These are phyloP conservation scores for Trichomalopsis sarcophagae DNA, from an alignment of 1,140 invertebrate genomes.

Conservation along the genomic window DNA sequence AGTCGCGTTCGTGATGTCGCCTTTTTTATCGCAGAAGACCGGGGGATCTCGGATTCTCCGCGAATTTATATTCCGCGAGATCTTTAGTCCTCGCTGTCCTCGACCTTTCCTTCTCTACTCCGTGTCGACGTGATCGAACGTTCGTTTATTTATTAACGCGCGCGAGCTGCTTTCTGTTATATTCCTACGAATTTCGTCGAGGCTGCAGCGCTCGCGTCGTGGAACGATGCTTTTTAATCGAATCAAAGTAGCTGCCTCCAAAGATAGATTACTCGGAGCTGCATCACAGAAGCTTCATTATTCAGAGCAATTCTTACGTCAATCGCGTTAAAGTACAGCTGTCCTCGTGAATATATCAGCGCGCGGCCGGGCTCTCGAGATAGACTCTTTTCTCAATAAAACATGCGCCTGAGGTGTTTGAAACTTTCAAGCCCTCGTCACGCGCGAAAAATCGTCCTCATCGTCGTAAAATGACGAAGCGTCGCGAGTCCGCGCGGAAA, in stretches of 20 bases:
- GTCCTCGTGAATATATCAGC: not conserved
- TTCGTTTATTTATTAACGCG: too few species aligned
- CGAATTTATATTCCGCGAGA: not conserved
- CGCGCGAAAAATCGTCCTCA: too few species aligned
- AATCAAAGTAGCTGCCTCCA: not conserved
- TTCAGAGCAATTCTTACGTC: not conserved
- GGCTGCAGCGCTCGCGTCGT: not conserved
- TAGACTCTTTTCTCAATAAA: not conserved
- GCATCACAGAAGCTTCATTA: not conserved
- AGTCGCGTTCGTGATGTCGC: not conserved
- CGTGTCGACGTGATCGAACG: too few species aligned
- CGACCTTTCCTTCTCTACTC: not conserved
- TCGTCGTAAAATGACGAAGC: too few species aligned
- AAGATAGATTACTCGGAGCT: not conserved
- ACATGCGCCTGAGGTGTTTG: not conserved
- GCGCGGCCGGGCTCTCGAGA: not conserved
- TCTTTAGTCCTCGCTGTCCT: conserved; percentile 32
- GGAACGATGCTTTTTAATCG: not conserved
- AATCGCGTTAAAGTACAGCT: not conserved
- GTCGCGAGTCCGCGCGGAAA: not conserved
- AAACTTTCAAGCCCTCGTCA: not conserved
- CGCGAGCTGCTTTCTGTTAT: too few species aligned
- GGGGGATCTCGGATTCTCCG: not conserved
- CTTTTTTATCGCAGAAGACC: not conserved
- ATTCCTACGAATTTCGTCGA: not conserved